Evolutionary conservation across 2,888 invertebrate genomes (phyloP), one percentile per base, ranked within the genome.

Genomic region (Hirtodrosophila confusa): DNA sequence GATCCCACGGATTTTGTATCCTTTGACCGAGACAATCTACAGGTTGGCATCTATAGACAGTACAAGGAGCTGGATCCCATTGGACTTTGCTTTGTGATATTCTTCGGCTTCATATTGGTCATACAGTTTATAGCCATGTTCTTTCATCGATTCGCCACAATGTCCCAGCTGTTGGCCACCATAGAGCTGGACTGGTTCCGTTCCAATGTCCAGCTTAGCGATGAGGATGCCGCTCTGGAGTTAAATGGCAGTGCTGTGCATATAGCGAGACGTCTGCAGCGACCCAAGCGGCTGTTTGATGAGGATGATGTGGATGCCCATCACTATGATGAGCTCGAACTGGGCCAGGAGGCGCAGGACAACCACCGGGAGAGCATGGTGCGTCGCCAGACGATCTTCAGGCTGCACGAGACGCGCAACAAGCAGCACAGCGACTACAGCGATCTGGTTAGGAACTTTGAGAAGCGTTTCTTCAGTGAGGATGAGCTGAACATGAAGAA

Each of bases 41-140:
- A 94, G 92, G 92, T 94, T n/a, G 89, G 90, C 60, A 92, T 94
- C 56, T 90, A 91, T 50, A 92, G 93, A 62, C 93, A 93, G 54
- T 94, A 94, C 79, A 92, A 95, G 33, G 93, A 95, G 88, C 90
- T 95, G 70, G 95, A 95, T 89, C 95, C 95, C 1, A 95, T 95
- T 69, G 94, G 96, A 65, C 93, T 96, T n/a, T 93, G 95, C 27
- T 95, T 96, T 89, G 93, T 96, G 29, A 91, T 94, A 53, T 95
- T 95, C 89, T 96, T 96, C 88, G 95, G 94, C 12, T 83, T 93
- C 6, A 94, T 96, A 65, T 91, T 96, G 73, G 90, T 94, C 36
- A 93, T 95, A 48, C 95, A 96, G 92, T 95, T 95, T 87, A 84
- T 94, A 43, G 95, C 94, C 11, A 96, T 96, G 95, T 90, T 96